phyloP scores from a whole-genome alignment of 2,888 invertebrate species.

The Hydroisotoma schaefferi region DNA sequence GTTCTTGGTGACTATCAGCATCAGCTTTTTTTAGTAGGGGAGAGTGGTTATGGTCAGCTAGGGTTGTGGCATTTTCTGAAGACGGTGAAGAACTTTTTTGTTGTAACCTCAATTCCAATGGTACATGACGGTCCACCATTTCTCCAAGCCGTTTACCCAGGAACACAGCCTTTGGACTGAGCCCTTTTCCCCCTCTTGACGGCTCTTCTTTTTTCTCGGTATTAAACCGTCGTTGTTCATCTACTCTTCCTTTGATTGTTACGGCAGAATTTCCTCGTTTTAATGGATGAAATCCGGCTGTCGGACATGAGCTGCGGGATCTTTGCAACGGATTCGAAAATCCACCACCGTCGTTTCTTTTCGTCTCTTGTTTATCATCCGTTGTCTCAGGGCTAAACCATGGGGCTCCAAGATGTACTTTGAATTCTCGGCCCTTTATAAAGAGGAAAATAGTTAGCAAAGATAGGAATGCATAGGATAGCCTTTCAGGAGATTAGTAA shows the following conservation, averaged over 20 bases:
- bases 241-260: constrained; percentile 11
- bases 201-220: constrained; percentile 1
- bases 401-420: constrained; percentile 27
- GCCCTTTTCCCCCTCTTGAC: constrained; percentile 15
- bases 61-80: too few relatives aligned
- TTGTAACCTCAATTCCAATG: not conserved
- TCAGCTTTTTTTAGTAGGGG: too few relatives aligned
- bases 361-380: constrained; percentile 14
- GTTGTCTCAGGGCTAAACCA: too few relatives aligned
- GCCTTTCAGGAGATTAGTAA: constrained; percentile 4
- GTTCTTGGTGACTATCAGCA: too few relatives aligned
- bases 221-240: constrained; percentile 13
- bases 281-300: constrained; percentile 16
- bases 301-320: constrained; percentile 4
- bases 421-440: constrained; percentile 36
- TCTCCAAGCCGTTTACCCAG: constrained; percentile 5
- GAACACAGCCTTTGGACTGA: constrained; percentile 18
- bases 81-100: constrained; percentile 2
- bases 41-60: too few relatives aligned
- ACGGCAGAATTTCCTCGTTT: constrained; percentile 17
- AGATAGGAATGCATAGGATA: not conserved
- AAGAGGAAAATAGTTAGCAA: not conserved
- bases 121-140: constrained; percentile 1
- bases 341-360: not conserved
- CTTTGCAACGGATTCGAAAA: constrained; percentile 1